Percentiles rank a stretch among this genome's conserved stretches.
Conservation (phyloP, 2,888 invertebrate species). For the Bugulina stolonifera region DNA sequence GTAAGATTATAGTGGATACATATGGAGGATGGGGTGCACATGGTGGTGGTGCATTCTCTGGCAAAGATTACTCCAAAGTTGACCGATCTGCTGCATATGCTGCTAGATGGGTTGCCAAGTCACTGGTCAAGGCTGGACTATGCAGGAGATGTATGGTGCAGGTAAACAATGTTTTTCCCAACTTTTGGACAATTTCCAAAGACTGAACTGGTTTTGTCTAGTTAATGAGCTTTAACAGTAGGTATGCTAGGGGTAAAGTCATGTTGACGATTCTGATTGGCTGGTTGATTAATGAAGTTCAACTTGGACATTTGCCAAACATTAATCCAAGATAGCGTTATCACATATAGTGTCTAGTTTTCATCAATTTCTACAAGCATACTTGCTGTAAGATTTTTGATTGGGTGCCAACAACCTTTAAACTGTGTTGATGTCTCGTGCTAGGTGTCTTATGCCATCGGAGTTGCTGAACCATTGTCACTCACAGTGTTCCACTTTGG, state of each 20-base stretch:
- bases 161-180: not conserved
- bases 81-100: conserved; percentile 29
- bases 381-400: too few relatives aligned
- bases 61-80: conserved; percentile 29
- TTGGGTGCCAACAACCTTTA: too few relatives aligned
- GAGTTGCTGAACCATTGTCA: conserved; percentile 27
- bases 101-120: conserved; percentile 28
- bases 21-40: conserved; percentile 28
- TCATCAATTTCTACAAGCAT: too few relatives aligned
- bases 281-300: too few relatives aligned
- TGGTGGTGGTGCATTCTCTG: conserved; percentile 29
- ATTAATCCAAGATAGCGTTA: too few relatives aligned
- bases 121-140: conserved; percentile 26
- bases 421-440: too few relatives aligned
- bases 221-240: too few relatives aligned
- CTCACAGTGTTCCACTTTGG: conserved; percentile 28
- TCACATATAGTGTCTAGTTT: too few relatives aligned
- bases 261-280: too few relatives aligned
- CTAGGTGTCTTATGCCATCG: conserved; percentile 29
- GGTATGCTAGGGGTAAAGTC: too few relatives aligned
- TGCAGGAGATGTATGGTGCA: conserved; percentile 17
- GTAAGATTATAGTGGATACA: conserved; percentile 29
- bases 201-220: not conserved
- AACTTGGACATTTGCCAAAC: too few relatives aligned
- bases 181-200: not conserved